Evolutionary conservation across 2,797 vertebrate genomes (phyloP), one percentile per base, ranked within the genome.

Genomic region (Enteromius mattozi): DNA sequence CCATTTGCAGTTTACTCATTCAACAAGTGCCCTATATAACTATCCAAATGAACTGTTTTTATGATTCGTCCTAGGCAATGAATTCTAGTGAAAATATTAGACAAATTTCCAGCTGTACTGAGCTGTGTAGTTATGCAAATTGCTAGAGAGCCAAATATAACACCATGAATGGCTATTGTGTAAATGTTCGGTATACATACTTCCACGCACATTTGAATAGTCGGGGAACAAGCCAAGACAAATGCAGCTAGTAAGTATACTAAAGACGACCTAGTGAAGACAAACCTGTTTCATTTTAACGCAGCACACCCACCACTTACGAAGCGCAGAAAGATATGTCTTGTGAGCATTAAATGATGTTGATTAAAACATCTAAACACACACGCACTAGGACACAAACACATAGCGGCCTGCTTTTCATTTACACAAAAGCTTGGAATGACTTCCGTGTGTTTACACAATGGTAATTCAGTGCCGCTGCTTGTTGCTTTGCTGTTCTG

Each of bases 401-500:
- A 47, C 9, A 37, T 10, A 45, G 51, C 35, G 6, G 51, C 24
- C 19, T 59, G 80, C 17, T 59, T 81, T 59, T 72, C 17, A 35
- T 81, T 72, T 61, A 56, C 51, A 56, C 79, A 81, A 59, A 70
- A 81, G 35, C 54, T 61, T 42, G 80, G 69, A n/a, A 72, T 33
- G 68, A 33, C 72, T 71, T 74, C 40, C 19, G 4, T 33, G 79
- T 21, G 37, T 72, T 56, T 70, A 81, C 79, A 56, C 35, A 42
- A 59, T 33, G 30, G 66, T 71, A 71, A 71, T 81, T 71, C 24
- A 59, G 49, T 56, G 35, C 35, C 0, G 14, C 12, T 27, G 37
- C 27, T 33, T 24, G 6, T 24, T 37, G n/a, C 35, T 66, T 40
- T 82, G 66, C 56, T 69, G 66, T 56, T 75, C 70, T 51, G 70